These are phyloP conservation scores for Psephotus haematonotus DNA, from an alignment of 2,113 vertebrate species.

Conservation along the genomic window DNA sequence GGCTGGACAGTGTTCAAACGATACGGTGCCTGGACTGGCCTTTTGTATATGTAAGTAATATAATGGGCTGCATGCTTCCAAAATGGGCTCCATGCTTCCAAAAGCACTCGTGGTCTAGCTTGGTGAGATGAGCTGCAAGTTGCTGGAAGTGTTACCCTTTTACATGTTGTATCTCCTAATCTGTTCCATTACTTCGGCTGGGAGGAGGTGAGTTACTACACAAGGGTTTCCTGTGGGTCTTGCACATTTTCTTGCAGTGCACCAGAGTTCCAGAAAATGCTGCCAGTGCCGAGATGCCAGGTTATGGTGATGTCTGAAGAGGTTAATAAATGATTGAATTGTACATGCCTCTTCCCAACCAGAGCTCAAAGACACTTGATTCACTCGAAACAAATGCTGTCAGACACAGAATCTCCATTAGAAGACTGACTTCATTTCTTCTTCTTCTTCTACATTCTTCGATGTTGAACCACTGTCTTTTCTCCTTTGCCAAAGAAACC, in stretches of 20 bases:
- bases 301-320: background rate
- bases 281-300: background rate
- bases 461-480: background rate
- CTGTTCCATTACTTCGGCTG: background rate
- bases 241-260: background rate
- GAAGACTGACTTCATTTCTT: background rate
- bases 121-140: background rate
- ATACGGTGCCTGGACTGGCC: background rate
- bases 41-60: background rate
- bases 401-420: background rate
- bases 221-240: background rate
- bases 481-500: conserved; percentile 33
- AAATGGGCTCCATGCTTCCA: background rate
- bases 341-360: background rate
- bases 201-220: background rate
- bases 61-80: background rate
- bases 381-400: background rate
- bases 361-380: background rate
- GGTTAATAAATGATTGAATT: background rate
- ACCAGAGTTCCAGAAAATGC: background rate
- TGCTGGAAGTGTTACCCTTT: background rate
- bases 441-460: background rate
- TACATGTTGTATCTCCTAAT: background rate
- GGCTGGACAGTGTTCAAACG: background rate
- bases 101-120: background rate